Conservation (phyloP, 23 tunicate genomes). For the Oikopleura dioica region DNA sequence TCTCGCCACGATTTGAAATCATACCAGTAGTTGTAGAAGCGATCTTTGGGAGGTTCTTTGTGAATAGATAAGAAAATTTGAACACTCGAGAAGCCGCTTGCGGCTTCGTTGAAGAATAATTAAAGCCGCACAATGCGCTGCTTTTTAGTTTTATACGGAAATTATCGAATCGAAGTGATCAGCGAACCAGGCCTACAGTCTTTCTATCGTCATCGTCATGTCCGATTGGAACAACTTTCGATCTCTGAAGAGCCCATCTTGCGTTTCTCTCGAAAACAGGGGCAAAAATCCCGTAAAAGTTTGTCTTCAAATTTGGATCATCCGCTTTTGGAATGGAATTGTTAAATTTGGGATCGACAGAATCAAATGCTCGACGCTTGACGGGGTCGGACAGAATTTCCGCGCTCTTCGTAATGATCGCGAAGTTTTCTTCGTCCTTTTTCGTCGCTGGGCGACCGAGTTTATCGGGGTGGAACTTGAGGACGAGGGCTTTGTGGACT, state of each 20-base stretch:
- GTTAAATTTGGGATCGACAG: constrained; percentile 47
- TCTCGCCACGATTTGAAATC: constrained; percentile 85
- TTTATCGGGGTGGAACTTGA: constrained; percentile 87
- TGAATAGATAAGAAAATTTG: too few relatives aligned
- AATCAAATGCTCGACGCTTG: constrained; percentile 30
- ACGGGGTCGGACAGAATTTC: constrained; percentile 25
- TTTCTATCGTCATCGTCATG: too few relatives aligned
- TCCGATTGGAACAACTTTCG: too few relatives aligned
- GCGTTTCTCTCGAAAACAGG: constrained; percentile 55
- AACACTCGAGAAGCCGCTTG: too few relatives aligned
- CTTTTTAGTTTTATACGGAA: too few relatives aligned
- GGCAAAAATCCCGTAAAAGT: constrained; percentile 34
- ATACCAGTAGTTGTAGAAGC: constrained; percentile 65
- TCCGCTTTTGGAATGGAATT: constrained; percentile 33
- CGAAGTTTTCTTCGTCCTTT: constrained; percentile 38
- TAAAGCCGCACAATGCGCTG: too few relatives aligned
- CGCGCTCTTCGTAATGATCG: constrained; percentile 48
- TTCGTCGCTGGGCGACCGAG: constrained; percentile 27
- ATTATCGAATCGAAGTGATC: too few relatives aligned
- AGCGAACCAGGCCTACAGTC: too few relatives aligned
- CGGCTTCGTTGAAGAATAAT: too few relatives aligned
- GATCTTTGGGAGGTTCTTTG: too few relatives aligned
- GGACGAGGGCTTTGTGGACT: constrained; percentile 37
- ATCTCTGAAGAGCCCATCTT: constrained; percentile 34
- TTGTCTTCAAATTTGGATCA: constrained; percentile 18